Evolutionary conservation across 2,888 invertebrate genomes (phyloP).

Genomic region (Agrochola lota): DNA sequence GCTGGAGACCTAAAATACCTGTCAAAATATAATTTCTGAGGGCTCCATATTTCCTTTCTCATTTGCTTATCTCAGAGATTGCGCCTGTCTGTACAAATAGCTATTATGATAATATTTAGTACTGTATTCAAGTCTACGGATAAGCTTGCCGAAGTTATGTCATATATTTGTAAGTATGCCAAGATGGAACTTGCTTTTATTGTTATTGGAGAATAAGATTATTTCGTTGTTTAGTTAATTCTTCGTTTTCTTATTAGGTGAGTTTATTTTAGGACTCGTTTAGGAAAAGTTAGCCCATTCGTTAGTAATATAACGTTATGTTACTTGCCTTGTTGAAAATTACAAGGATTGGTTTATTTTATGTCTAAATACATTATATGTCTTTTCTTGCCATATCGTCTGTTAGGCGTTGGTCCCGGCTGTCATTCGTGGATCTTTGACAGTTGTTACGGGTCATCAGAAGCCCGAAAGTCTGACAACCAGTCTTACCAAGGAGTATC

Average conservation of each 20-base stretch:
- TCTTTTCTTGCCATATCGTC: background rate
- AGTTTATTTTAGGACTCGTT: background rate
- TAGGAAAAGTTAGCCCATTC: background rate
- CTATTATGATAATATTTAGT: slow-evolving; percentile 46
- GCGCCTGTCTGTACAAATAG: slow-evolving; percentile 24
- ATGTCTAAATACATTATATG: background rate
- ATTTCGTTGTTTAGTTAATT: slow-evolving; percentile 2
- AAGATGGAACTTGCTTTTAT: slow-evolving; percentile 23
- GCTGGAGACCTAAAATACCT: slow-evolving; percentile 3
- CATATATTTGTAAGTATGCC: slow-evolving; percentile 37
- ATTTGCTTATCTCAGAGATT: slow-evolving; percentile 21
- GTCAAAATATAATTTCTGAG: slow-evolving; percentile 14
- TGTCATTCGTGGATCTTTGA: background rate
- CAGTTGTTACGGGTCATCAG: background rate
- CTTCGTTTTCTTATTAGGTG: background rate
- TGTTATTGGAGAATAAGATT: slow-evolving; percentile 29
- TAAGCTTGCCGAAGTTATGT: slow-evolving; percentile 35
- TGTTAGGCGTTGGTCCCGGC: background rate
- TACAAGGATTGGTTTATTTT: background rate
- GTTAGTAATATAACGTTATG: background rate
- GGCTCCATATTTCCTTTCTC: slow-evolving; percentile 16
- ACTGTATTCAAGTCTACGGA: slow-evolving; percentile 13
- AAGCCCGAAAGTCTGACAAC: background rate
- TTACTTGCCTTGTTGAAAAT: background rate
- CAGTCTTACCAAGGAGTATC: background rate